Conservation (phyloP, 1,140 invertebrate species). For the Drosophila repleta region DNA sequence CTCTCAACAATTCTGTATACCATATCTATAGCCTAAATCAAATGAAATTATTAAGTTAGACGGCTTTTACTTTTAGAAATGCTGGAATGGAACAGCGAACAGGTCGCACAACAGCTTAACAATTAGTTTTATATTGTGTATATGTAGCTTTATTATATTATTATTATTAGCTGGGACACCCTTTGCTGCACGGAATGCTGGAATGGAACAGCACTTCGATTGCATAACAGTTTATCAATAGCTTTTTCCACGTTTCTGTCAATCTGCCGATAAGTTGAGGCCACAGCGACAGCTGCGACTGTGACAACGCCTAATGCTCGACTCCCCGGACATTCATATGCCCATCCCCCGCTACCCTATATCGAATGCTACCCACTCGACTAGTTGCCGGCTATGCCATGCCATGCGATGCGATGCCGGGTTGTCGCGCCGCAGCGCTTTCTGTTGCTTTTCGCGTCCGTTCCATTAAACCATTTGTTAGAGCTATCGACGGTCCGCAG, state of each 20-base stretch:
- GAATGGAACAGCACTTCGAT: neutral
- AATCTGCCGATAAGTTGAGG: too few species aligned
- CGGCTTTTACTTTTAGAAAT: neutral
- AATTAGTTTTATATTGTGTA: neutral
- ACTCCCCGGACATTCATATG: neutral
- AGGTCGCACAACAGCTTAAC: neutral
- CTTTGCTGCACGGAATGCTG: neutral
- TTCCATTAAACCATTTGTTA: constrained; percentile 9
- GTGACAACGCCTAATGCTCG: too few species aligned
- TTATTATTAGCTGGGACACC: neutral
- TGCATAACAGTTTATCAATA: neutral
- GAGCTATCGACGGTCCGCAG: constrained; percentile 9
- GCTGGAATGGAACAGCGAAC: neutral
- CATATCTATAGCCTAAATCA: neutral
- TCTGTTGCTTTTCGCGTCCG: neutral
- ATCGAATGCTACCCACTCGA: neutral
- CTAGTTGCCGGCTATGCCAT: constrained; percentile 11
- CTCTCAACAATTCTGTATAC: neutral
- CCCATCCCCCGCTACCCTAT: constrained; percentile 2
- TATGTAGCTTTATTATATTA: neutral
- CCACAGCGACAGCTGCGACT: too few species aligned
- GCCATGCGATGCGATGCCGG: neutral
- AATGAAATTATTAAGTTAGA: neutral
- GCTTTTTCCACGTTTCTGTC: too few species aligned
- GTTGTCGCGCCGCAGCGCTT: too few species aligned